Evolutionary conservation across 2,888 invertebrate genomes (phyloP), one percentile per base, ranked within the genome.

Genomic region (Caenorhabditis doughertyi): DNA sequence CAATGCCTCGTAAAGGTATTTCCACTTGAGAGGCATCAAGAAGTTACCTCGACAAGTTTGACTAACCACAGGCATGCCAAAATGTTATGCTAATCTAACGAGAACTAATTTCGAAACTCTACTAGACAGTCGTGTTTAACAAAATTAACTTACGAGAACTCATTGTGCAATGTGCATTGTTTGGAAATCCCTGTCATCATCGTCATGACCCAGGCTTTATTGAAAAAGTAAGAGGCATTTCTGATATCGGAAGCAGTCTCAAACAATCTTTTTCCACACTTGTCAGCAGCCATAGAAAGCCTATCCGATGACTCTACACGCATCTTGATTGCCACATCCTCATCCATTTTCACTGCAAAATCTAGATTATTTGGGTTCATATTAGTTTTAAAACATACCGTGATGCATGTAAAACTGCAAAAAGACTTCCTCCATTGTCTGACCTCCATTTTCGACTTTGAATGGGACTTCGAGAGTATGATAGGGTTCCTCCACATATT

Each of bases 241-340:
- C 47, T 42, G 35, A 51, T 68, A 21, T 62, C 62, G 1, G 9
- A 13, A 0, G 39, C 8, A 8, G 60, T 68, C 21, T 77, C 60
- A 29, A 77, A 70, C 7, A 77, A 18, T 39, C 68, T 25, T 9
- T 25, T 25, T 27, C 77, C 77, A 44, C 77, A 77, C 13, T 68
- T 68, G 47, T 68, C 77, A 11, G 25, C 68, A 4, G 60, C n/a
- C 9, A 77, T 27, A 2, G 68, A 47, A 2, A 77, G 8, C 8
- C 60, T 42, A 4, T 47, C 23, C n/a, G n/a, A n/a, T 5, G 67
- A 21, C 9, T 35, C 16, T 3, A 76, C 5, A 2, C 58, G 49
- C 39, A 77, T 39, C 21, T 68, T 51, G 9, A 77, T 25, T 4
- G 77, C 68, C n/a, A 77, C 13, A 13, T 67, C 25, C 9, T 62